Percentiles rank a stretch among this genome's conserved stretches.
Evolutionary conservation across 2,888 invertebrate genomes (phyloP).

Genomic region (Cataglyphis rosenhaueri): DNA sequence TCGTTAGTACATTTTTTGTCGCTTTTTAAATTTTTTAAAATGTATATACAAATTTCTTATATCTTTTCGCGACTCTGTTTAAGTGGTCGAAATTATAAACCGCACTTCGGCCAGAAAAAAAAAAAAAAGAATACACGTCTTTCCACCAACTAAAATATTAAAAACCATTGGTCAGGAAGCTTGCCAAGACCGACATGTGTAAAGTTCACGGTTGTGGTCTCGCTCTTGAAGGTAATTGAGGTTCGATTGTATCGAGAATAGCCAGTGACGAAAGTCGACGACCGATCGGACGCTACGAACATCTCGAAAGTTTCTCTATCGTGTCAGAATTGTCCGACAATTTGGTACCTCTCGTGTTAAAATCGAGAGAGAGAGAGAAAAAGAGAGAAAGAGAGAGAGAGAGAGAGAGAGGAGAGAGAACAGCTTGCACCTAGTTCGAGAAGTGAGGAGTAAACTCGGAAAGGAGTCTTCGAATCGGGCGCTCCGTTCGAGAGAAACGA

Average conservation of each 20-base stretch:
- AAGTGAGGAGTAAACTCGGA: constrained; percentile 32
- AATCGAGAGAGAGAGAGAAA: constrained; percentile 35
- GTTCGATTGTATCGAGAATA: constrained; percentile 28
- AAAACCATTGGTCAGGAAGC: constrained; percentile 33
- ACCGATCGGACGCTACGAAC: neutral
- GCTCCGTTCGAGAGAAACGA: constrained; percentile 38
- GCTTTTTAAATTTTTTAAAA: neutral
- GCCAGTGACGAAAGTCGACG: constrained; percentile 12
- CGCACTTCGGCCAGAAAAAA: neutral
- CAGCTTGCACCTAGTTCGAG: constrained; percentile 36
- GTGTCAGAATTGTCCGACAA: constrained; percentile 16
- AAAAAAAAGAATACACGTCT: neutral
- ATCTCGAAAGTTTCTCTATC: constrained; percentile 13
- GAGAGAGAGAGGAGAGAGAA: constrained; percentile 17
- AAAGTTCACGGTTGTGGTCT: constrained; percentile 32
- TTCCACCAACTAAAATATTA: constrained; percentile 30
- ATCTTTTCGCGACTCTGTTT: neutral
- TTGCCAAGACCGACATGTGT: constrained; percentile 40
- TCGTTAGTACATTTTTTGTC: too few species aligned
- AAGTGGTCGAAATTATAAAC: constrained; percentile 2
- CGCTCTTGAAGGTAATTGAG: constrained; percentile 27
- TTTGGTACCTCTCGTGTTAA: constrained; percentile 45
- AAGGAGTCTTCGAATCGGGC: constrained; percentile 6
- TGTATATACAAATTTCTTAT: neutral
- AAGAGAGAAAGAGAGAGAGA: neutral